A percentile compares a stretch with the other conserved stretches of the same genome.
Evolutionary conservation across 2,888 invertebrate species (phyloP).

Genomic region (Sericinus montela): DNA sequence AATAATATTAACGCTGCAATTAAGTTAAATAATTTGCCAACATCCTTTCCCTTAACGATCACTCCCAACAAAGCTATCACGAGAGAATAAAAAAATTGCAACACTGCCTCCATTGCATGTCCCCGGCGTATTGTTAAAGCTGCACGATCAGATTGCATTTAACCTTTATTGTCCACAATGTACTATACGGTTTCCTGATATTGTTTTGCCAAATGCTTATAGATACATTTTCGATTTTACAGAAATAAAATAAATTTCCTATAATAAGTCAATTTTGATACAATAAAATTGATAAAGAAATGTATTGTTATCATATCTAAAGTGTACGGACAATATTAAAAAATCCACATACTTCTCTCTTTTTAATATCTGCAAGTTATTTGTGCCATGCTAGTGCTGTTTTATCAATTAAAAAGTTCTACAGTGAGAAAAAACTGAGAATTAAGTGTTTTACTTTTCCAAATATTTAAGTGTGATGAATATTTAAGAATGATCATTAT

Average conservation of each 20-base stretch:
- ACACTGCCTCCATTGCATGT: slow-evolving; percentile 31
- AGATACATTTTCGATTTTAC: slow-evolving; percentile 3
- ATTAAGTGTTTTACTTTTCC: too few relatives aligned
- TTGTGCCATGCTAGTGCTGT: too few relatives aligned
- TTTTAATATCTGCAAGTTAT: too few relatives aligned
- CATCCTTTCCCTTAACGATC: slow-evolving; percentile 17
- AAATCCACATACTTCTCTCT: too few relatives aligned
- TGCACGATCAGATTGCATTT: slow-evolving; percentile 57
- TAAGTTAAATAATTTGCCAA: slow-evolving; percentile 24
- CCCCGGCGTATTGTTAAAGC: slow-evolving; percentile 51
- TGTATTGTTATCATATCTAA: too few relatives aligned
- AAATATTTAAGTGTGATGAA: too few relatives aligned
- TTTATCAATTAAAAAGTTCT: too few relatives aligned
- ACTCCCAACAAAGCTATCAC: slow-evolving; percentile 20
- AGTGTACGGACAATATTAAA: too few relatives aligned
- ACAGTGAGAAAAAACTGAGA: too few relatives aligned
- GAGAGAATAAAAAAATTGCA: slow-evolving; percentile 28
- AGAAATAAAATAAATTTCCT: slow-evolving; percentile 8
- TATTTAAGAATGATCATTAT: too few relatives aligned
- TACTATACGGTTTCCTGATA: slow-evolving; percentile 32
- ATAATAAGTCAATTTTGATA: background rate
- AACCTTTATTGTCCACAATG: slow-evolving; percentile 53
- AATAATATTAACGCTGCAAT: slow-evolving; percentile 33
- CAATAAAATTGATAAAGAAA: too few relatives aligned
- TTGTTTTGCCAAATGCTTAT: slow-evolving; percentile 23